A percentile compares a stretch with the other conserved stretches of the same genome.
Evolutionary conservation across 2,113 vertebrate species (phyloP).

Genomic region (Spilogale gracilis): DNA sequence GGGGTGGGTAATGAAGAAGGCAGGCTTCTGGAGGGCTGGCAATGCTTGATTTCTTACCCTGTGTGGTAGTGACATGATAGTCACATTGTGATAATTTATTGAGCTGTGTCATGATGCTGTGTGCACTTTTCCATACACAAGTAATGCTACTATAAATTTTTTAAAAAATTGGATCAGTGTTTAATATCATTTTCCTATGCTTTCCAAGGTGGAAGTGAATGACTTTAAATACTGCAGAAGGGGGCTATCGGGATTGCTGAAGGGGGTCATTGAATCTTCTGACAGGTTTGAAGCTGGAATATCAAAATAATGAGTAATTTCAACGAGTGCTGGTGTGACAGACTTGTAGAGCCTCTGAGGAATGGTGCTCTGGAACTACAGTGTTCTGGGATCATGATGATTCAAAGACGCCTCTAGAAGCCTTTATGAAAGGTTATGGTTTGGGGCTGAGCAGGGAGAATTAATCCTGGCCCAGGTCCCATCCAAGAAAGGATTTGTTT

Average conservation of each 20-base stretch:
- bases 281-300: background rate
- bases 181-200: background rate
- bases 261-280: background rate
- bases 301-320: background rate
- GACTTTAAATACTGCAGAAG: background rate
- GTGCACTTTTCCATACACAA: background rate
- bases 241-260: background rate
- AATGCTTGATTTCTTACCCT: background rate
- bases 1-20: background rate
- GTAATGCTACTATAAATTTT: background rate
- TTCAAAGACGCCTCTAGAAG: slow-evolving; percentile 8
- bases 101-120: background rate
- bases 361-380: background rate
- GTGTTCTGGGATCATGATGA: background rate
- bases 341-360: background rate
- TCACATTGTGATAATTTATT: background rate
- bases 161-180: background rate
- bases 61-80: background rate
- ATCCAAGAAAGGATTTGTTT: slow-evolving; percentile 28
- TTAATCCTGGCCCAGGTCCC: background rate
- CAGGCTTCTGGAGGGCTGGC: background rate
- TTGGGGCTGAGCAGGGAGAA: slow-evolving; percentile 38
- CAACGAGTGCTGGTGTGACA: background rate
- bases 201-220: background rate
- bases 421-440: background rate